phyloP scores from a whole-genome alignment of 2,888 invertebrate species.

The Erebia palarica region DNA sequence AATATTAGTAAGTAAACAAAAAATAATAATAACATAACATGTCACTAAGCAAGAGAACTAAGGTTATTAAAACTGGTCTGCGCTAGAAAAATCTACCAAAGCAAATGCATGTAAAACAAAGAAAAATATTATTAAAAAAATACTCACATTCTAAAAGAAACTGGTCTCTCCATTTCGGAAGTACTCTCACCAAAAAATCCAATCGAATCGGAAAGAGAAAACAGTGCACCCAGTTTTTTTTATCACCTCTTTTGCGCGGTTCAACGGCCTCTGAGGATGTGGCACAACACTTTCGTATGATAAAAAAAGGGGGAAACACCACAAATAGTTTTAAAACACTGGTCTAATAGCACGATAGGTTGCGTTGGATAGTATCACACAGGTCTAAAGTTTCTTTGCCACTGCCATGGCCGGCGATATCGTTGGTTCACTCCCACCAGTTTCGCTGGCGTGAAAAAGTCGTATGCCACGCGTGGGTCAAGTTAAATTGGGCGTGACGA shows the following conservation, averaged over 20 bases:
- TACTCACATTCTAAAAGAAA: constrained; percentile 48
- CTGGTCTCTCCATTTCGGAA: constrained; percentile 45
- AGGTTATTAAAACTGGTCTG: too few relatives aligned
- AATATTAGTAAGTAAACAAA: too few relatives aligned
- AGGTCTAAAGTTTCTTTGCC: constrained; percentile 44
- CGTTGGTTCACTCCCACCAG: constrained; percentile 45
- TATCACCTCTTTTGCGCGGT: constrained; percentile 34
- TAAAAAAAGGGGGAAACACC: constrained; percentile 20
- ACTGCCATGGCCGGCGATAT: constrained; percentile 52
- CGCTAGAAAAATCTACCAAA: neutral
- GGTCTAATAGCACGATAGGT: neutral
- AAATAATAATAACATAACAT: too few relatives aligned
- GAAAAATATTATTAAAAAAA: constrained; percentile 7
- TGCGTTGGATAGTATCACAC: constrained; percentile 32
- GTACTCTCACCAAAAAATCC: constrained; percentile 47
- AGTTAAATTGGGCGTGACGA: constrained; percentile 43
- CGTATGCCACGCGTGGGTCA: constrained; percentile 42
- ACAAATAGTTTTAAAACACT: constrained; percentile 16
- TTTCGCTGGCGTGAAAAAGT: constrained; percentile 46
- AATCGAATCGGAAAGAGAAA: constrained; percentile 50
- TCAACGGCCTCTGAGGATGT: neutral
- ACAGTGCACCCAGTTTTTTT: constrained; percentile 45
- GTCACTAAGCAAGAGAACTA: too few relatives aligned
- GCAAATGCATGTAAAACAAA: neutral
- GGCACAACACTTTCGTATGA: constrained; percentile 30